phyloP scores from a whole-genome alignment of 2,888 invertebrate species.

The Drosophila niveifrons region DNA sequence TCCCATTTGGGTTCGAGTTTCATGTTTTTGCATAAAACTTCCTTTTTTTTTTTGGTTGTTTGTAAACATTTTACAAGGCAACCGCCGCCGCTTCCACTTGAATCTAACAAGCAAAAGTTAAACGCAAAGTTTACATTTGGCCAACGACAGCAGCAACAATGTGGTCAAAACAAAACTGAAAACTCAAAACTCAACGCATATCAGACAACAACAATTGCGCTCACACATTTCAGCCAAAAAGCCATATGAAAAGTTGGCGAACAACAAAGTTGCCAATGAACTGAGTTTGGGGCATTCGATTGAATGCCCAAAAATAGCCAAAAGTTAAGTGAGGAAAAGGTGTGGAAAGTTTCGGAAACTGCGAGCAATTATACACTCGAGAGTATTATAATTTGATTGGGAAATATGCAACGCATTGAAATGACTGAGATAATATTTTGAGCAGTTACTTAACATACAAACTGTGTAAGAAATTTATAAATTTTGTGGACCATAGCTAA shows the following conservation, averaged over 20 bases:
- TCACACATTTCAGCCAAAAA: constrained; percentile 10
- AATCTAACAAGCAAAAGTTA: constrained; percentile 75
- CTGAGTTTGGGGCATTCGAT: constrained; percentile 14
- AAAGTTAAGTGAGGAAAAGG: constrained; percentile 19
- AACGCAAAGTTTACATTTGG: constrained; percentile 65
- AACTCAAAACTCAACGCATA: constrained; percentile 14
- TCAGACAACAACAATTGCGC: constrained; percentile 31
- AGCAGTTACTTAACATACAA: no score
- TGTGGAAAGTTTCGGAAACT: not conserved
- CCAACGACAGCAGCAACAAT: constrained; percentile 47
- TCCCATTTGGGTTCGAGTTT: constrained; percentile 37
- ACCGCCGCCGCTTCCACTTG: constrained; percentile 58
- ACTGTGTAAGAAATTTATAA: no score
- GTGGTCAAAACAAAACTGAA: constrained; percentile 23
- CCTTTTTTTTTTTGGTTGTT: constrained; percentile 47
- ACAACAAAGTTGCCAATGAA: constrained; percentile 44
- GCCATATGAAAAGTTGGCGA: constrained; percentile 39
- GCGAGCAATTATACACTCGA: not conserved
- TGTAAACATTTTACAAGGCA: constrained; percentile 67
- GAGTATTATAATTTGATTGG: constrained; percentile 1
- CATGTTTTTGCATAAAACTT: constrained; percentile 55
- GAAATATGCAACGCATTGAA: not conserved
- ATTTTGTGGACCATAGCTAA: no score
- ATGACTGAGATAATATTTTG: not conserved
- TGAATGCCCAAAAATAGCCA: constrained; percentile 44